These are phyloP conservation scores for Frankliniella fusca DNA, from an alignment of 2,888 invertebrate genomes.

Conservation along the genomic window DNA sequence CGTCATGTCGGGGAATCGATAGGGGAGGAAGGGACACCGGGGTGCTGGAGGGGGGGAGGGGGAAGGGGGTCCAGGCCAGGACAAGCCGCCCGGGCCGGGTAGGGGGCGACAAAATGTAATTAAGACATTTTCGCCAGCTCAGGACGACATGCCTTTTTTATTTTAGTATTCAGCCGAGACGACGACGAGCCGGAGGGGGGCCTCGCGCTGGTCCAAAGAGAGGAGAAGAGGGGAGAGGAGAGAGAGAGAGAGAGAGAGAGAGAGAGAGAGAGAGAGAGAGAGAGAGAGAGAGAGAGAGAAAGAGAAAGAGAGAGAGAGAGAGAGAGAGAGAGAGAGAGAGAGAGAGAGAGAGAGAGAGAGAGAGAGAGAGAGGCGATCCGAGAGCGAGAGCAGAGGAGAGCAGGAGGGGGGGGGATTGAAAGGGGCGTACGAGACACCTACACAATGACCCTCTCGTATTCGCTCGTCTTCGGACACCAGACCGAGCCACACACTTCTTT, in stretches of 20 bases:
- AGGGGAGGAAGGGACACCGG: not conserved
- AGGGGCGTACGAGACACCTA: too few species aligned
- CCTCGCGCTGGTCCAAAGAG: not conserved
- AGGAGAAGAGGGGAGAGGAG: too few species aligned
- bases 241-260: too few species aligned
- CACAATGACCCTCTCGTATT: too few species aligned
- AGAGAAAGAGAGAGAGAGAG: too few species aligned
- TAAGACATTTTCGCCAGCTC: conserved; percentile 26
- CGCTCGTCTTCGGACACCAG: too few species aligned
- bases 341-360: too few species aligned
- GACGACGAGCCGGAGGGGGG: not conserved
- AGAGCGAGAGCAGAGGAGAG: not conserved
- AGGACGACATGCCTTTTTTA: conserved; percentile 22
- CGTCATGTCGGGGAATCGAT: not conserved
- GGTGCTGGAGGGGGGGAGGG: not conserved
- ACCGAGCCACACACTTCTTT: too few species aligned
- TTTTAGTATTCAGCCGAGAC: conserved; percentile 4
- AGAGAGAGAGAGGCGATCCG: too few species aligned
- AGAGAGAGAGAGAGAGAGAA: too few species aligned
- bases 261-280: too few species aligned
- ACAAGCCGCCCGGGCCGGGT: not conserved
- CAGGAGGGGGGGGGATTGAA: not conserved
- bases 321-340: too few species aligned
- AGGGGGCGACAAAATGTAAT: conserved; percentile 19
- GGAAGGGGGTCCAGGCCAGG: not conserved